Percentiles rank a stretch among this genome's conserved stretches.
These are phyloP conservation scores for Cataglyphis cursor DNA, from an alignment of 2,888 invertebrate genomes.

Conservation along the genomic window DNA sequence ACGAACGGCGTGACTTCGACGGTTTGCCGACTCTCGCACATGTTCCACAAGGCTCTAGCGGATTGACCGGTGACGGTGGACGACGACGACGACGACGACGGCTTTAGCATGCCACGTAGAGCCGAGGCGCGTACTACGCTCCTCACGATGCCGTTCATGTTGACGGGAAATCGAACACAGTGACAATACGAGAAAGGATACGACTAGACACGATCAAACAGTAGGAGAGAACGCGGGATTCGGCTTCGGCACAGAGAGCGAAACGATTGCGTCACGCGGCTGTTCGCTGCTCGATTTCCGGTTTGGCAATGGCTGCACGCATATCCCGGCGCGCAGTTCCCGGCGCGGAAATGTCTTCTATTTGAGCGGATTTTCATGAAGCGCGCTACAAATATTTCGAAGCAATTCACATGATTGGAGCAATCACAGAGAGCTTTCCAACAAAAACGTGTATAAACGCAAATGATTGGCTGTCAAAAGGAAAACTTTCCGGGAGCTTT, in stretches of 20 bases:
- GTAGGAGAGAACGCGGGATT: neutral
- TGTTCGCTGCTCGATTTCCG: neutral
- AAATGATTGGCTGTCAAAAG: neutral
- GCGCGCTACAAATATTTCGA: neutral
- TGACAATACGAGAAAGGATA: neutral
- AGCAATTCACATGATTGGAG: neutral
- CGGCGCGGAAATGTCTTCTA: neutral
- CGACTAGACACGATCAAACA: neutral
- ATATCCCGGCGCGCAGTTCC: neutral
- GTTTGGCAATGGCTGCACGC: neutral
- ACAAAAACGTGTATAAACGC: neutral
- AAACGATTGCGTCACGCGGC: slow-evolving; percentile 32
- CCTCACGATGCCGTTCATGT: slow-evolving; percentile 91
- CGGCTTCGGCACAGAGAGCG: neutral
- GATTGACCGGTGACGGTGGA: slow-evolving; percentile 87
- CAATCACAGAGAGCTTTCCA: neutral
- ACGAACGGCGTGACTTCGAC: slow-evolving; percentile 74
- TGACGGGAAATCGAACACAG: slow-evolving; percentile 73
- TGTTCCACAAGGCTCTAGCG: slow-evolving; percentile 92
- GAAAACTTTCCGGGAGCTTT: neutral
- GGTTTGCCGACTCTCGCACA: slow-evolving; percentile 87
- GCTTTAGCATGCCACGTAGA: slow-evolving; percentile 84
- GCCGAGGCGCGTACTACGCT: slow-evolving; percentile 88
- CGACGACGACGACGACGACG: slow-evolving; percentile 83
- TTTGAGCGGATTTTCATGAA: neutral